Base-by-base conservation (phyloP, 2,888 invertebrate species). In the Seira musarum region DNA sequence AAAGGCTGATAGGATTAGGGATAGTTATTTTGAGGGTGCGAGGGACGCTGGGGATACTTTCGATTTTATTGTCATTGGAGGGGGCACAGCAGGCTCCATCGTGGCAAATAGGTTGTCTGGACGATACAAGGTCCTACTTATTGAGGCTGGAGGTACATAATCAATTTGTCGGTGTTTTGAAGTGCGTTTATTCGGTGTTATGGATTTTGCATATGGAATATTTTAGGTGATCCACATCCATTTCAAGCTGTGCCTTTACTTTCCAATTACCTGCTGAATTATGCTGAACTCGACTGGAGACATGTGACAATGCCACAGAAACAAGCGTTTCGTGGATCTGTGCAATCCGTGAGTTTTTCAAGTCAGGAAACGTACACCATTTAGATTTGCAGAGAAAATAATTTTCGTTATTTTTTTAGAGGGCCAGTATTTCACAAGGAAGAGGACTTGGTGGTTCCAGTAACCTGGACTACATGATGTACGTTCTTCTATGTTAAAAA, bases 51-150 rank as follows among this genome's bases (percentile, higher is more conserved):
- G 80, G 24, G 82, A 82, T 24, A 77, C 77, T 6, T 82, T 72
- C 22, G 82, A 82, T 67, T 82, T 82, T 19, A 80, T 82, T 17
- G 61, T 82, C 17, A 46, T 66, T 66, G 77, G 76, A 0, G 77
- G 70, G 5, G 77, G 77, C 17, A 77, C 77, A 13, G 40, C 53
- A 1, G 77, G 77, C 3, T 17, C 61, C 6, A 15, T 76, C 6
- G 10, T 76, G 1, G 77, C 77, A n/a, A 70, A 70, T 17, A 17
- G 77, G 22, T 30, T 77, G 8, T 70, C 77, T 1, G 65, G 65
- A 21, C 25, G 70, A 15, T 77, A 77, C 57, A 70, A 65, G 57
- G 57, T 53, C 19, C 70, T 77, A 21, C 15, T 77, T 1, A 22
- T 77, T 25, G 77, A 77, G 65, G 70, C 70, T 17, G 77, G 72